phyloP scores from a whole-genome alignment of 2,888 invertebrate species.

The Ormyrus pomaceus region DNA sequence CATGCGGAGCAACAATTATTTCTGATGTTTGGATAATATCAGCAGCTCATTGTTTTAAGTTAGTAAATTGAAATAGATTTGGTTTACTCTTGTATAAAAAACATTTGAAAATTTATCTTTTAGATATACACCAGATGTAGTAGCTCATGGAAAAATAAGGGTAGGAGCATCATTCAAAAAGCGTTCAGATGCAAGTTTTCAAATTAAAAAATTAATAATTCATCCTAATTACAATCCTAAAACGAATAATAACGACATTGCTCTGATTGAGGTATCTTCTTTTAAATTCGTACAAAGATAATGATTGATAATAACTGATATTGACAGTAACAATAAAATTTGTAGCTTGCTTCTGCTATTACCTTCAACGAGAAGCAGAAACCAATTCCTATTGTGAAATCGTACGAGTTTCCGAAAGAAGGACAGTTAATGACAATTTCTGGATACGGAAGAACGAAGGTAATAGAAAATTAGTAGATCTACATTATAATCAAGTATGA shows the following conservation, averaged over 20 bases:
- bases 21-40: neutral
- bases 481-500: neutral
- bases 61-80: neutral
- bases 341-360: conserved; percentile 32
- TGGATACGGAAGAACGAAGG: conserved; percentile 44
- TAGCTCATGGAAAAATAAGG: neutral
- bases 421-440: conserved; percentile 26
- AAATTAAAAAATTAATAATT: conserved; percentile 4
- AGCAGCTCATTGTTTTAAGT: conserved; percentile 9
- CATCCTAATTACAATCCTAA: conserved; percentile 1
- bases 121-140: no score
- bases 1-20: neutral
- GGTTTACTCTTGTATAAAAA: neutral
- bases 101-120: neutral
- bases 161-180: neutral
- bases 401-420: conserved; percentile 21
- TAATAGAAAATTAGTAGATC: neutral
- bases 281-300: neutral
- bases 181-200: neutral
- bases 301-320: no score
- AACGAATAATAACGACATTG: conserved; percentile 14
- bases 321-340: neutral
- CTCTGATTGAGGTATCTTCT: conserved; percentile 15
- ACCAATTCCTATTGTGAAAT: conserved; percentile 21
- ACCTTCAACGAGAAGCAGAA: conserved; percentile 10